Conservation (phyloP, 2,888 invertebrate genomes). For the Pollenia amentaria region DNA sequence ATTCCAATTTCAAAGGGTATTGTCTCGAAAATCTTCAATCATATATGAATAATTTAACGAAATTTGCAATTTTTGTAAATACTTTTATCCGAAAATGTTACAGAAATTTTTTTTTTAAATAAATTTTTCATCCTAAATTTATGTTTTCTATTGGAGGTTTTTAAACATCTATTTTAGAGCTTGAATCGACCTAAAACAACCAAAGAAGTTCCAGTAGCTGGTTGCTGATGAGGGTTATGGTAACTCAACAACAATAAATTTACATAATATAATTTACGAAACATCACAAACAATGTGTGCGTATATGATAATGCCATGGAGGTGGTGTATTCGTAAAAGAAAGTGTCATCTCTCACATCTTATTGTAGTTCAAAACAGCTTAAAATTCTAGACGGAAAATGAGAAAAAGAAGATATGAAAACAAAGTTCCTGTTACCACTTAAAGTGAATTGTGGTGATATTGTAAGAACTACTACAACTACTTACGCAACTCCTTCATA, state of each 20-base stretch:
- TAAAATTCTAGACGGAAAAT: background rate
- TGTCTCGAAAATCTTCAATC: too few relatives aligned
- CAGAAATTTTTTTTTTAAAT: too few relatives aligned
- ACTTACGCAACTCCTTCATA: slow-evolving; percentile 20
- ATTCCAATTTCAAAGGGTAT: too few relatives aligned
- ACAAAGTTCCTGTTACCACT: slow-evolving; percentile 10
- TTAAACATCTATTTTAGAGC: too few relatives aligned
- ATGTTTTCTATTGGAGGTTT: too few relatives aligned
- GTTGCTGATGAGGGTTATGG: background rate
- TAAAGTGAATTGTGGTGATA: slow-evolving; percentile 7
- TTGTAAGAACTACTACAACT: background rate
- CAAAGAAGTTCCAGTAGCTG: background rate
- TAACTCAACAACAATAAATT: background rate
- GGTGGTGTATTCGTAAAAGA: background rate
- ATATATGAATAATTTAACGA: too few relatives aligned
- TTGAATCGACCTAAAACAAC: too few relatives aligned
- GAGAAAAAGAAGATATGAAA: background rate
- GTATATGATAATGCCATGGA: background rate
- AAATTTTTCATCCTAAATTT: too few relatives aligned
- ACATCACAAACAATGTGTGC: background rate
- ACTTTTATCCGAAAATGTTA: too few relatives aligned
- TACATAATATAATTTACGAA: background rate
- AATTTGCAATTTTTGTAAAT: too few relatives aligned
- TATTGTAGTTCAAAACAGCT: slow-evolving; percentile 7
- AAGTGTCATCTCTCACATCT: slow-evolving; percentile 12